phyloP scores from a whole-genome alignment of 2,113 vertebrate genomes.

The Recurvirostra avosetta region DNA sequence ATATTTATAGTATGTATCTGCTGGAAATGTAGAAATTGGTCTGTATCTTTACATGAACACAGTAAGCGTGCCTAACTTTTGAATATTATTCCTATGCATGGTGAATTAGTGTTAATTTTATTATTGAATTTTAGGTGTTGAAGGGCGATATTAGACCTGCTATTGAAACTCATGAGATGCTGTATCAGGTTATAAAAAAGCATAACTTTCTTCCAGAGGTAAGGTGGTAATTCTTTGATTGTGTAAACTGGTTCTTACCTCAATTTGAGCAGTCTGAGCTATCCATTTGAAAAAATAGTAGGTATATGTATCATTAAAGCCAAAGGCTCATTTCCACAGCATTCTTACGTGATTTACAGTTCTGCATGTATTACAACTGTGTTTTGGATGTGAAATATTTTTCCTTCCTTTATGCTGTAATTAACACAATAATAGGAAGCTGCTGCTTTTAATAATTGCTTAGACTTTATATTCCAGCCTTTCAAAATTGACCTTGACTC shows the following conservation, averaged over 20 bases:
- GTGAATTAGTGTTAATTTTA: neutral
- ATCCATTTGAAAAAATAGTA: neutral
- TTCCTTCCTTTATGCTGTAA: neutral
- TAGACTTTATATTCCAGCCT: neutral
- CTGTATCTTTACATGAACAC: neutral
- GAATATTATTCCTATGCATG: neutral
- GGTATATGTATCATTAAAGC: neutral
- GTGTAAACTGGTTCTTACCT: neutral
- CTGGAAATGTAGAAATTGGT: neutral
- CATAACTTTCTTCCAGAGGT: conserved; percentile 99
- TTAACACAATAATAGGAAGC: neutral
- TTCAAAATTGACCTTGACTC: neutral
- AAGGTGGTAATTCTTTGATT: conserved; percentile 10
- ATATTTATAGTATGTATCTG: neutral
- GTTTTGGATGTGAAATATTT: neutral
- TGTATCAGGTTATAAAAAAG: conserved; percentile 99
- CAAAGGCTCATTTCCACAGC: neutral
- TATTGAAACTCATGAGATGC: conserved; percentile 99
- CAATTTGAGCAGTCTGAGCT: neutral
- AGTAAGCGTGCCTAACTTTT: neutral
- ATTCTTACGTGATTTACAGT: neutral
- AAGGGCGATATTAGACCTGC: conserved; percentile 98
- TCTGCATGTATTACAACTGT: neutral
- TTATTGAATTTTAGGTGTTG: conserved; percentile 81
- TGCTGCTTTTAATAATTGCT: neutral